Base-by-base conservation (phyloP, 2,797 vertebrate species). In the Pantherophis alleghaniensis region DNA sequence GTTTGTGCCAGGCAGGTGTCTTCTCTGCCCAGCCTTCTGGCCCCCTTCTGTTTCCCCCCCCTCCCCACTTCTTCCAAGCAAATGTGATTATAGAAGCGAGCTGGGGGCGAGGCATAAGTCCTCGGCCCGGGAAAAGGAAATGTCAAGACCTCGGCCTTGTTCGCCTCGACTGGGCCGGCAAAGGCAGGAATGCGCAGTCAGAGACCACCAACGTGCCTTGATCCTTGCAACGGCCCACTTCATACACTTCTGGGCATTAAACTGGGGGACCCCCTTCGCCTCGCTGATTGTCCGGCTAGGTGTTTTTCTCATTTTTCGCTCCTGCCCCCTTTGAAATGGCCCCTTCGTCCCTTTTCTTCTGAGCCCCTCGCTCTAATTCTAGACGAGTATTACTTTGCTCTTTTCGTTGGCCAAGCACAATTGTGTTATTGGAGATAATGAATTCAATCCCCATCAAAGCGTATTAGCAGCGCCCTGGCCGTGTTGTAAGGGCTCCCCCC, bases 371-470 rank as follows among this genome's bases (percentile, higher is more conserved):
- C 96, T 97, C 96, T 97, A 97, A 97, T 97, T 98, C 97, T 98
- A 97, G 98, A 94, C 94, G 97, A 97, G 98, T 97, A 97, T 98
- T 97, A 98, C 98, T 99, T 99, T 99, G 99, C 99, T 99, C 99
- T 99, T 99, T 99, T 99, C 98, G 98, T 98, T 98, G 98, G 98
- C 98, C 97, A 96, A 98, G 98, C 98, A 99, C 98, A 99, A 99
- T 99, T 98, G 98, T 98, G 98, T 99, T 99, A 98, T 99, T 98
- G 98, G 98, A 98, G 98, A 99, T 99, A 99, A 99, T 99, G 98
- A 99, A 99, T 99, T 99, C 98, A 99, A 99, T 99, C 99, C 99
- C 98, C 98, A 98, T 99, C 98, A 99, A 99, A 99, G 98, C 98
- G 99, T 98, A 98, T 98, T 98, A 99, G 98, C 98, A 98, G 98